Evolutionary conservation across 2,888 invertebrate species (phyloP).

Genomic region (Stramonita haemastoma): DNA sequence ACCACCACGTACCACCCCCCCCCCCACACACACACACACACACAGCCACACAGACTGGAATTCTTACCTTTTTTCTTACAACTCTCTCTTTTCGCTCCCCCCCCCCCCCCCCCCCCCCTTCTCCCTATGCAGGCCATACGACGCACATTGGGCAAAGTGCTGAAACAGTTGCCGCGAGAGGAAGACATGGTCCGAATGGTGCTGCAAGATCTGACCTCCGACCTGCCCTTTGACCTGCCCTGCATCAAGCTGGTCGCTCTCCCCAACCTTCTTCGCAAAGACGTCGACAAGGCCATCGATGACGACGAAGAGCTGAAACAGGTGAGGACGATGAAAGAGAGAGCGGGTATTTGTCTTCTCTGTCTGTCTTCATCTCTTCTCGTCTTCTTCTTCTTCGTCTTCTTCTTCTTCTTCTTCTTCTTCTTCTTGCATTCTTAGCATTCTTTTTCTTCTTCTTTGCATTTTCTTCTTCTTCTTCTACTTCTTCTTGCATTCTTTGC

Average conservation of each 20-base stretch:
- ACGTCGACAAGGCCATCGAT: slow-evolving; percentile 41
- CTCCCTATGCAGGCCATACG: slow-evolving; percentile 36
- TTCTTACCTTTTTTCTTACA: too few relatives aligned
- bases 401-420: not conserved
- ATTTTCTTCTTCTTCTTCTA: too few relatives aligned
- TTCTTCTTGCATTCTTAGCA: not conserved
- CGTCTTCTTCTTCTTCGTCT: too few relatives aligned
- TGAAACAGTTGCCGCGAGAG: slow-evolving; percentile 49
- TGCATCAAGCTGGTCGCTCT: slow-evolving; percentile 47
- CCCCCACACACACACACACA: too few relatives aligned
- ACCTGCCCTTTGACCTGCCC: not conserved
- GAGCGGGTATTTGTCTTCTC: too few relatives aligned
- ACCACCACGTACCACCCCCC: too few relatives aligned
- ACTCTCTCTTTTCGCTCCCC: too few relatives aligned
- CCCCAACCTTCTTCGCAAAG: slow-evolving; percentile 41
- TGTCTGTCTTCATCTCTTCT: too few relatives aligned
- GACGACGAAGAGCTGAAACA: slow-evolving; percentile 32
- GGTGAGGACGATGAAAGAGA: not conserved
- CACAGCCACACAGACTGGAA: too few relatives aligned
- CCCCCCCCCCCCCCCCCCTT: too few relatives aligned
- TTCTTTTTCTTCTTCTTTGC: too few relatives aligned
- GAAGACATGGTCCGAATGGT: slow-evolving; percentile 46
- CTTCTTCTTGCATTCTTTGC: too few relatives aligned
- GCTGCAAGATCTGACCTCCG: slow-evolving; percentile 36
- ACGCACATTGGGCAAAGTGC: slow-evolving; percentile 45